Evolutionary conservation across 2,888 invertebrate species (phyloP).

Genomic region (Ophion slaviceki): DNA sequence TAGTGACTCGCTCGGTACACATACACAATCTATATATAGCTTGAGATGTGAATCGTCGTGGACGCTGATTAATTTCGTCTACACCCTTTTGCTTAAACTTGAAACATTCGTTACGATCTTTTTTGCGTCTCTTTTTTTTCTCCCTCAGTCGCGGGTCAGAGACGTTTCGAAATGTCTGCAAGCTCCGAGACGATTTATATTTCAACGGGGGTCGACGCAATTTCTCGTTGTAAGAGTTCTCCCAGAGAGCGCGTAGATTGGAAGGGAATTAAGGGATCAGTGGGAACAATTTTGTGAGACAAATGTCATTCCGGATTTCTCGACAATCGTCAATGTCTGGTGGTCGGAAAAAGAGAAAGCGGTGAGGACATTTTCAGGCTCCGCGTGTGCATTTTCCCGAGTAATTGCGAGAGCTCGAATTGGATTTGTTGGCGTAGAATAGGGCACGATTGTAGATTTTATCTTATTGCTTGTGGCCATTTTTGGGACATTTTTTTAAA

Average conservation of each 20-base stretch:
- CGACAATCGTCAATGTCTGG: conserved; percentile 12
- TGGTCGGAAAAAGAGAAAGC: not conserved
- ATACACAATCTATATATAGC: not conserved
- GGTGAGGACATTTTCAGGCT: not conserved
- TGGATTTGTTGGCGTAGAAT: too few species aligned
- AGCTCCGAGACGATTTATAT: conserved; percentile 43
- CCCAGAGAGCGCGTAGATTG: not conserved
- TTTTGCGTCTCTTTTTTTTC: not conserved
- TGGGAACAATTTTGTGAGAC: conserved; percentile 2
- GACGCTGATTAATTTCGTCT: conserved; percentile 39
- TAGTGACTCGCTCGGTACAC: too few species aligned
- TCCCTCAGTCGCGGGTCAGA: not conserved
- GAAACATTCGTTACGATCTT: conserved; percentile 32
- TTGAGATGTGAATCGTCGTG: conserved; percentile 14
- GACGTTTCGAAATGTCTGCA: conserved; percentile 23
- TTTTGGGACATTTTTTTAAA: too few species aligned
- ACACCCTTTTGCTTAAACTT: conserved; percentile 18
- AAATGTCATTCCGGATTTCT: conserved; percentile 11
- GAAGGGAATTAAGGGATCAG: conserved; percentile 36
- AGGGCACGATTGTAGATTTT: too few species aligned
- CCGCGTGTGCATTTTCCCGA: not conserved
- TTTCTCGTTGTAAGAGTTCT: not conserved
- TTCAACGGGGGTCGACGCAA: not conserved
- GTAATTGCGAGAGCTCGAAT: too few species aligned
- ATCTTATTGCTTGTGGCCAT: too few species aligned